Conservation (phyloP, 2,113 vertebrate species). For the Caranx melampygus region DNA sequence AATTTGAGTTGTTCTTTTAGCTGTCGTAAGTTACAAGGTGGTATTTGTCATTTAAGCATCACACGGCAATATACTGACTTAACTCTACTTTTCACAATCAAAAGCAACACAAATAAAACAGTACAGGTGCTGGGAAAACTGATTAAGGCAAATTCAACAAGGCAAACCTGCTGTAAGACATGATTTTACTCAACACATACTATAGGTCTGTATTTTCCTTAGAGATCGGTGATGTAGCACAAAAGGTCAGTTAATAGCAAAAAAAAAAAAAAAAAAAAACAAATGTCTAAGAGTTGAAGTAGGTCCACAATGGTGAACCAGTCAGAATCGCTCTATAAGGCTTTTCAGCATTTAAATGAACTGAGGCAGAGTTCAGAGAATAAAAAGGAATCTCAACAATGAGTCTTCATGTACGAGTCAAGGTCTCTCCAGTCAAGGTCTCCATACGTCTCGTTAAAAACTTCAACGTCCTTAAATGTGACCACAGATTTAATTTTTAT, state of each 20-base stretch:
- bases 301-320: not conserved
- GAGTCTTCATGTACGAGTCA: conserved; percentile 16
- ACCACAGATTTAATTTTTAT: conserved; percentile 31
- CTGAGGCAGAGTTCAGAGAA: conserved; percentile 9
- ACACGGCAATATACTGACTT: not conserved
- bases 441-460: conserved; percentile 20
- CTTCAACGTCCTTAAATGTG: conserved; percentile 23
- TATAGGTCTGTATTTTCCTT: not conserved
- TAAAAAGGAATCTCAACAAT: conserved; percentile 35
- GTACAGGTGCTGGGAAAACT: not conserved
- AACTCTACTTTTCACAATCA: not conserved
- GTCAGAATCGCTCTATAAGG: not conserved
- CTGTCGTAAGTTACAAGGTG: not conserved
- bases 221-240: not conserved
- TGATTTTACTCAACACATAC: not conserved
- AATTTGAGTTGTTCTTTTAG: not conserved
- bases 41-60: not conserved
- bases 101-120: not conserved
- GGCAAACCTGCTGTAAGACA: not conserved
- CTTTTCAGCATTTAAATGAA: conserved; percentile 39
- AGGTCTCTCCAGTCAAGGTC: conserved; percentile 8
- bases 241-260: too few relatives aligned
- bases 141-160: not conserved
- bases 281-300: not conserved
- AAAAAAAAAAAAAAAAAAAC: not conserved